phyloP scores from a whole-genome alignment of 1,140 invertebrate genomes.

The Trichomalopsis sarcophagae region DNA sequence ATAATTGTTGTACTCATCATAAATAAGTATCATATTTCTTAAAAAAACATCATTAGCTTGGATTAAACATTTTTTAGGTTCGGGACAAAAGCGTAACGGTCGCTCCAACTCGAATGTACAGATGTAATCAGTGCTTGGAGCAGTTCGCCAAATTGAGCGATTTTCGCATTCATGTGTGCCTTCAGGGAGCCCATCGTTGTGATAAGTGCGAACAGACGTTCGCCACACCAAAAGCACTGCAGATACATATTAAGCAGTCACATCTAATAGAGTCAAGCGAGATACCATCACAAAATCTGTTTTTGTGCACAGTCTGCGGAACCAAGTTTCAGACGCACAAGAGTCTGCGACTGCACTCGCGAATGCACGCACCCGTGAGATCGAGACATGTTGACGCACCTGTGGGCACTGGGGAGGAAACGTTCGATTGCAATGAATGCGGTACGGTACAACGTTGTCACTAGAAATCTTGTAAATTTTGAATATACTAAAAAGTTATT shows the following conservation, averaged over 20 bases:
- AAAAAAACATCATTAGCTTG: neutral
- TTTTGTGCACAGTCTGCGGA: constrained; percentile 78
- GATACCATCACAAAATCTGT: constrained; percentile 60
- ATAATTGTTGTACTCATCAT: constrained; percentile 14
- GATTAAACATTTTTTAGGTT: constrained; percentile 56
- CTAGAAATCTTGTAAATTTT: neutral
- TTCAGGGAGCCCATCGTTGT: constrained; percentile 68
- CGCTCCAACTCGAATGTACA: constrained; percentile 62
- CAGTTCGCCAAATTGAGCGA: constrained; percentile 68
- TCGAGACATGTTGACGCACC: constrained; percentile 77
- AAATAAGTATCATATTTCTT: neutral
- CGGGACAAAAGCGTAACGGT: constrained; percentile 63
- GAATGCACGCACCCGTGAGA: constrained; percentile 82
- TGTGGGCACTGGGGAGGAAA: constrained; percentile 68
- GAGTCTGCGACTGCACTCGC: constrained; percentile 80
- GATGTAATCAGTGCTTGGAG: constrained; percentile 69
- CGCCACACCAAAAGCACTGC: constrained; percentile 67
- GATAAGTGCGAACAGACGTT: constrained; percentile 69
- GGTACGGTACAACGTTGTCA: constrained; percentile 59
- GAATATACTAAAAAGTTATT: neutral
- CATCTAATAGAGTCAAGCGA: constrained; percentile 60
- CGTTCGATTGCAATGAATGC: constrained; percentile 70
- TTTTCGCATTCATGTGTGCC: constrained; percentile 68
- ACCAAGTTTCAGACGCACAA: constrained; percentile 82
- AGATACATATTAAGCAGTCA: constrained; percentile 64